These are phyloP conservation scores for Drosophila nasuta DNA, from an alignment of 1,140 invertebrate species.

Conservation along the genomic window DNA sequence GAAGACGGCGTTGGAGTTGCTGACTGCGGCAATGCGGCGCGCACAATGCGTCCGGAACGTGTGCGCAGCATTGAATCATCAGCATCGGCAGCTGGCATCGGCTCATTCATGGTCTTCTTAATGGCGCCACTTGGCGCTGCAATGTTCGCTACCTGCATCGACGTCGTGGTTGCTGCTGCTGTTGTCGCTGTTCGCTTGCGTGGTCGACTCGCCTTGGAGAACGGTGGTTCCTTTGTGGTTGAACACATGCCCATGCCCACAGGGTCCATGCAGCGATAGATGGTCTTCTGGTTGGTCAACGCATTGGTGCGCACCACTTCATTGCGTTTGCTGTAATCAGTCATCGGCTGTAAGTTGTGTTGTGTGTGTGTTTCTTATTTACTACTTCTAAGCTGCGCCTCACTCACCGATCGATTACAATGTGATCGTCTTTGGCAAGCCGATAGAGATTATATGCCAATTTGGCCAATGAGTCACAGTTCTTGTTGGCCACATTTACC, in stretches of 20 bases:
- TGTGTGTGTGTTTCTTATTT: background rate
- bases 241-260: slow-evolving; percentile 62
- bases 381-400: no score
- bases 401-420: slow-evolving; percentile 75
- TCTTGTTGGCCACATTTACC: slow-evolving; percentile 50
- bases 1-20: slow-evolving; percentile 36
- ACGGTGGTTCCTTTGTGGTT: background rate
- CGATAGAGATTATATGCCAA: slow-evolving; percentile 72
- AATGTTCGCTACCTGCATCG: background rate
- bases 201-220: slow-evolving; percentile 31
- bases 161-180: background rate
- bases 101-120: background rate
- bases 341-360: no score
- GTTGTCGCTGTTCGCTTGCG: slow-evolving; percentile 27
- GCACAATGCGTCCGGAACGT: slow-evolving; percentile 61
- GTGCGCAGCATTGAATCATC: slow-evolving; percentile 45
- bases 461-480: slow-evolving; percentile 63
- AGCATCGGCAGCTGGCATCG: slow-evolving; percentile 20
- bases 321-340: slow-evolving; percentile 65
- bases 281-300: slow-evolving; percentile 69
- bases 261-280: slow-evolving; percentile 75
- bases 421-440: slow-evolving; percentile 68
- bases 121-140: background rate
- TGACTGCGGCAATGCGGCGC: slow-evolving; percentile 46
- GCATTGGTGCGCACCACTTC: slow-evolving; percentile 69